phyloP scores from a whole-genome alignment of 2,888 invertebrate genomes.

The Mimachlamys varia region DNA sequence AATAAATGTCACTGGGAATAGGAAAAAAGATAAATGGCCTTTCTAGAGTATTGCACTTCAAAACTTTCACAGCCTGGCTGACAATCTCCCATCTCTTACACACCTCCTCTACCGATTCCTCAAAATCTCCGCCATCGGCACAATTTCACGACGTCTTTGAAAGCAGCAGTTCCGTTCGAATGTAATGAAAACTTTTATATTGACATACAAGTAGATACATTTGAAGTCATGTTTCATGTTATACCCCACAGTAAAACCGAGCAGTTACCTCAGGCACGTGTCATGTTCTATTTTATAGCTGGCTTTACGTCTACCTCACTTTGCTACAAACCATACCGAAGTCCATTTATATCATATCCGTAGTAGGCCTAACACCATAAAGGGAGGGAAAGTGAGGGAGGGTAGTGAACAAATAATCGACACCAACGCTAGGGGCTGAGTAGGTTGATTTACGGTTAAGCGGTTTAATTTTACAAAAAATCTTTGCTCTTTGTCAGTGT shows the following conservation, averaged over 20 bases:
- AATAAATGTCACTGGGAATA: neutral
- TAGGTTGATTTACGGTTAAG: no score
- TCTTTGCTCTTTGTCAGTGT: no score
- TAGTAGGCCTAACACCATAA: neutral
- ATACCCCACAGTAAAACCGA: neutral
- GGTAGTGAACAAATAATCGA: no score
- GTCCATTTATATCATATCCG: neutral
- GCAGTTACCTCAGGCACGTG: neutral
- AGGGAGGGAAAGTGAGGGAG: no score
- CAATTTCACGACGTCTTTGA: neutral
- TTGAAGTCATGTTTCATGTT: neutral
- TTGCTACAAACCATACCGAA: neutral
- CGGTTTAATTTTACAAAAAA: no score
- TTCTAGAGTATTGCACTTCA: neutral
- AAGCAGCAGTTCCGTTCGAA: slow-evolving; percentile 9
- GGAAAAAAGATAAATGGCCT: neutral
- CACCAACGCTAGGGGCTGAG: no score
- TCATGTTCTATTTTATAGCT: neutral
- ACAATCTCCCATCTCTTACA: neutral
- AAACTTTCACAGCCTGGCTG: neutral
- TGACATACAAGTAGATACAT: neutral
- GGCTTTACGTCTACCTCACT: neutral
- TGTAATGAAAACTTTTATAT: neutral
- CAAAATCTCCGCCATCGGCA: slow-evolving; percentile 8
- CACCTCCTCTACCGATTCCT: neutral